Conservation (phyloP, 2,888 invertebrate species). For the Sinopyrophorus schimmeli region DNA sequence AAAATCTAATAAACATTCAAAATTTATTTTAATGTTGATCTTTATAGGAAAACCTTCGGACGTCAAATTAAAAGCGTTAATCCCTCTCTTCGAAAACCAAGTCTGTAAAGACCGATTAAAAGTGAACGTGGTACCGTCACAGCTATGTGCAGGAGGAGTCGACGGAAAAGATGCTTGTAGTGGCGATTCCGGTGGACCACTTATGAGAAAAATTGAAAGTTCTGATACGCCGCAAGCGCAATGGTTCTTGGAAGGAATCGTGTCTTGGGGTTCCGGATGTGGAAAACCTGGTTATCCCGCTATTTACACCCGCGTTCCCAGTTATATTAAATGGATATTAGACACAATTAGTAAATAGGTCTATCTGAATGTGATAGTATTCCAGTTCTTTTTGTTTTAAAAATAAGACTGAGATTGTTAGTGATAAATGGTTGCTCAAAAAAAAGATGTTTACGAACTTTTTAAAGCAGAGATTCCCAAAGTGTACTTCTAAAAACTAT, state of each 20-base stretch:
- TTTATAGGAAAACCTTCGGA: too few relatives aligned
- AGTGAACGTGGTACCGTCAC: constrained; percentile 14
- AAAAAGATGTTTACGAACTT: too few relatives aligned
- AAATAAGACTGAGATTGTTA: too few relatives aligned
- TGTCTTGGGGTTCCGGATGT: constrained; percentile 84
- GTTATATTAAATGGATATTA: constrained; percentile 78
- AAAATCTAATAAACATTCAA: too few relatives aligned
- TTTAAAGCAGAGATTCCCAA: too few relatives aligned
- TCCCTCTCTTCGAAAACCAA: constrained; percentile 15
- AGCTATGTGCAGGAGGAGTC: constrained; percentile 49
- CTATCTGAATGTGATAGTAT: too few relatives aligned
- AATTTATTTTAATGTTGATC: too few relatives aligned
- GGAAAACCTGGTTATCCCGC: constrained; percentile 74
- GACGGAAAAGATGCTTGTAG: constrained; percentile 67
- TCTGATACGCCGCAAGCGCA: neutral
- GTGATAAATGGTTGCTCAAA: too few relatives aligned
- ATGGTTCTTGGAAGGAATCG: constrained; percentile 62
- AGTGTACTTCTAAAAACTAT: too few relatives aligned
- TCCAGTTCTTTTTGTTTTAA: too few relatives aligned
- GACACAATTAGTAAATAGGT: too few relatives aligned
- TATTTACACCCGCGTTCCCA: constrained; percentile 72
- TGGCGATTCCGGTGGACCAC: constrained; percentile 78
- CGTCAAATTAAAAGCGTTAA: constrained; percentile 20
- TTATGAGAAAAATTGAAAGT: constrained; percentile 44
- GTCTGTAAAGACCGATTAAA: constrained; percentile 6